Base-by-base conservation (phyloP, 2,113 vertebrate genomes). In the Xyrauchen texanus region DNA sequence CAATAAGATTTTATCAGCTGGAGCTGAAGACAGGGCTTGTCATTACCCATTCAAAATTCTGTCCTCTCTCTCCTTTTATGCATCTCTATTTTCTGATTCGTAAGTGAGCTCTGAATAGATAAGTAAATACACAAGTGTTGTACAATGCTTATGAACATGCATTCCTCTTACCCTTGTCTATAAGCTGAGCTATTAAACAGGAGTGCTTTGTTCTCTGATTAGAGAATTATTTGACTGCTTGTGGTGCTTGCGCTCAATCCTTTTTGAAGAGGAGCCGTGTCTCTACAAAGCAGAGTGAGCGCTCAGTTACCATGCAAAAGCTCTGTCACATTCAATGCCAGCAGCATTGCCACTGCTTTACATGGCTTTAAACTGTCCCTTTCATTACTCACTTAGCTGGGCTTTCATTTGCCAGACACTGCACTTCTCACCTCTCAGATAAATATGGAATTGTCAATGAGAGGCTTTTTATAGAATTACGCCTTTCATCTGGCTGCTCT, bases 261-360 rank as follows among this genome's bases (percentile, higher is more conserved):
- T 84, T 86, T 91, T 91, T 91, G 87, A 92, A 91, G 85, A 74
- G 81, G 86, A 79, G 83, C 66, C 53, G 82, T 75, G 89, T 87
- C 84, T 87, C 88, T 88, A 90, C 90, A 88, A 90, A 89, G 88
- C 85, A 85, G 86, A 9, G 16, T 58, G 84, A 88, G 87, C 79
- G 81, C 87, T 89, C 71, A 34, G 86, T 90, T 87, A 77, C 84
- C 51, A 81, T 75, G 60, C 61, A 78, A 81, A 82, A 65, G 81
- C 58, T 82, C 81, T 70, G 85, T 89, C 85, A 84, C 74, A 86
- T 87, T 91, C 88, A 91, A 89, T 90, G 87, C 88, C 88, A 85
- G 84, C 82, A 68, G 85, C 13, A 83, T 88, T 53, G 51, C 15
- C 91, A 94, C 94, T 95, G 94, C 92, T 94, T 95, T 93, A 68